Conservation (phyloP, 2,888 invertebrate species). For the Aspidiotus rigidus region DNA sequence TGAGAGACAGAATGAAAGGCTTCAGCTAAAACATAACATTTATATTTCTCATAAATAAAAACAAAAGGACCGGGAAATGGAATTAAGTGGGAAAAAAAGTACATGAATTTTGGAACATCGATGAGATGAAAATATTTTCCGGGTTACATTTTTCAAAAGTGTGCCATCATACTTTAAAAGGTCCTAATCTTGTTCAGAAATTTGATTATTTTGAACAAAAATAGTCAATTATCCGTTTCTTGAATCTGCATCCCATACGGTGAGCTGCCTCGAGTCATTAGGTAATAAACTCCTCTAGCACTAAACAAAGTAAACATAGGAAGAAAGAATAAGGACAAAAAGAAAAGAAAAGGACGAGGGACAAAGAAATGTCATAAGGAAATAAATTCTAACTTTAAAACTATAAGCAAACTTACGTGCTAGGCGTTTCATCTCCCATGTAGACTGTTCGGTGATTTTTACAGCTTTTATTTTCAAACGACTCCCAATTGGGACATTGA, state of each 20-base stretch:
- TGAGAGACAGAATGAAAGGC: too few species aligned
- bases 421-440: constrained; percentile 37
- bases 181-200: too few species aligned
- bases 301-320: constrained; percentile 46
- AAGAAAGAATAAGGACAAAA: not conserved
- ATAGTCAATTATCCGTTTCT: not conserved
- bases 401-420: constrained; percentile 27
- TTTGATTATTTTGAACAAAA: too few species aligned
- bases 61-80: too few species aligned
- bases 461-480: constrained; percentile 36
- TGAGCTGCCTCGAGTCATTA: constrained; percentile 66
- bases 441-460: constrained; percentile 7
- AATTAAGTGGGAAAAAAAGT: too few species aligned
- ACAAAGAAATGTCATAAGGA: not conserved
- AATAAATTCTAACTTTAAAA: not conserved
- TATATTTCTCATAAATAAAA: too few species aligned
- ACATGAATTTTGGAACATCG: too few species aligned
- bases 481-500: constrained; percentile 37
- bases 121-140: too few species aligned
- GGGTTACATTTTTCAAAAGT: too few species aligned
- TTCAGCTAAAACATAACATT: too few species aligned
- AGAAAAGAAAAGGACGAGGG: not conserved
- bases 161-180: too few species aligned
- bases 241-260: constrained; percentile 59
- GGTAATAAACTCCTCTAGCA: constrained; percentile 72